These are phyloP conservation scores for Pachyuromys duprasi DNA, from an alignment of 2,797 vertebrate species.

Conservation along the genomic window DNA sequence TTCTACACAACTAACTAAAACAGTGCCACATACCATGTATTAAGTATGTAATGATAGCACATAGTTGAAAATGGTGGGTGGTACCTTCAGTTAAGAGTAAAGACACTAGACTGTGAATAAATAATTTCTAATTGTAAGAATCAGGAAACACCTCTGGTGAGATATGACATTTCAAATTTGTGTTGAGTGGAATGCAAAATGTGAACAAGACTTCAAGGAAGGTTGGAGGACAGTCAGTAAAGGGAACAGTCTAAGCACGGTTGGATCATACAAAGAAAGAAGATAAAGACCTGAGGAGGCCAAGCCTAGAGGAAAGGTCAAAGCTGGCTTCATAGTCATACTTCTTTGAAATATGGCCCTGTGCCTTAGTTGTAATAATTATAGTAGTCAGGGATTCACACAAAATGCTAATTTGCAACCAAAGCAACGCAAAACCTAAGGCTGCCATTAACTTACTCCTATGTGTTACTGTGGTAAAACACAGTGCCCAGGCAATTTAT, in stretches of 20 bases:
- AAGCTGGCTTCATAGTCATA: not conserved
- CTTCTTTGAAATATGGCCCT: not conserved
- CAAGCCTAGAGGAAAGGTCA: not conserved
- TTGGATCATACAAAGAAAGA: not conserved
- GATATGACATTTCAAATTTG: not conserved
- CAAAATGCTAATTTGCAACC: constrained; percentile 8
- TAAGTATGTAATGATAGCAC: accelerated
- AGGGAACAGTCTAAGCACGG: not conserved
- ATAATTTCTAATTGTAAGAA: constrained; percentile 1
- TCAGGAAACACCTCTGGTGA: not conserved
- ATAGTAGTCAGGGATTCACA: not conserved
- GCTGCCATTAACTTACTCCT: not conserved
- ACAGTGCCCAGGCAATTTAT: not conserved
- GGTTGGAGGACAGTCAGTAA: not conserved
- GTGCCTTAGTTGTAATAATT: not conserved
- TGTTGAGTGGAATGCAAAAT: not conserved
- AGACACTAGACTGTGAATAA: not conserved
- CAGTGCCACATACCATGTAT: not conserved
- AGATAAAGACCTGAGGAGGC: not conserved
- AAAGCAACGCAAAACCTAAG: not conserved
- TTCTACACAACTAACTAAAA: not conserved
- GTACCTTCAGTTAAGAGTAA: not conserved
- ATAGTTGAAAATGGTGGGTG: not conserved
- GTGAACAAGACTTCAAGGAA: not conserved
- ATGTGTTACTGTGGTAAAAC: not conserved